These are phyloP conservation scores for Sandelia bainsii DNA, from an alignment of 2,797 vertebrate species.

Conservation along the genomic window DNA sequence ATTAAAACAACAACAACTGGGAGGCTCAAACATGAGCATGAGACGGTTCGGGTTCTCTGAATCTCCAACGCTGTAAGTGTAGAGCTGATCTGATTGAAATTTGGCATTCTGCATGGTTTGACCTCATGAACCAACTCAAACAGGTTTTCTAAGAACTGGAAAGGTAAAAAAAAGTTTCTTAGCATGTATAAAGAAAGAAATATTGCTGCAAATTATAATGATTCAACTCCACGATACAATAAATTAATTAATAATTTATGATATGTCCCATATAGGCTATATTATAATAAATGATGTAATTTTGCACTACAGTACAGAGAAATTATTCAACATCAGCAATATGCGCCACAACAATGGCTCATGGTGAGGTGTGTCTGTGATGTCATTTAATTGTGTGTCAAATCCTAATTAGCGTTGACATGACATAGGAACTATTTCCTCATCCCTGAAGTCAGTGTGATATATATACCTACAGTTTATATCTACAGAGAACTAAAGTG, in stretches of 20 bases:
- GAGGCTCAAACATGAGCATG: background rate
- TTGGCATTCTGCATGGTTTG: conserved; percentile 4
- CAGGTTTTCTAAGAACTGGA: background rate
- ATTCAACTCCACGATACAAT: background rate
- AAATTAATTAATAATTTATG: too few relatives aligned
- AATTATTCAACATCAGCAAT: conserved; percentile 3
- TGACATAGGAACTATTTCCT: background rate
- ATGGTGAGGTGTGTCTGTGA: background rate
- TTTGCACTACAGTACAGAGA: background rate
- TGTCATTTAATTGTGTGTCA: conserved; percentile 7
- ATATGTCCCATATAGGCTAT: too few relatives aligned
- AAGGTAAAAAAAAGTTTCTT: background rate
- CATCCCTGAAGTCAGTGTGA: conserved; percentile 13
- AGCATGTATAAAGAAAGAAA: background rate
- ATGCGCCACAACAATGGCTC: background rate
- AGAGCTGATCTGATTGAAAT: conserved; percentile 12
- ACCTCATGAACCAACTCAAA: conserved; percentile 14
- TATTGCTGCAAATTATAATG: background rate
- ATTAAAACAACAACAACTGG: conserved; percentile 2
- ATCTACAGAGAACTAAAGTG: conserved; percentile 17
- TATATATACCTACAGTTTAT: conserved; percentile 33
- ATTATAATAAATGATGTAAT: background rate
- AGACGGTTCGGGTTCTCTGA: conserved; percentile 7
- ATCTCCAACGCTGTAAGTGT: conserved; percentile 21
- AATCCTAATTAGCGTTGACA: background rate